Evolutionary conservation across 2,888 invertebrate genomes (phyloP).

Genomic region (Stegana nigrithorax): DNA sequence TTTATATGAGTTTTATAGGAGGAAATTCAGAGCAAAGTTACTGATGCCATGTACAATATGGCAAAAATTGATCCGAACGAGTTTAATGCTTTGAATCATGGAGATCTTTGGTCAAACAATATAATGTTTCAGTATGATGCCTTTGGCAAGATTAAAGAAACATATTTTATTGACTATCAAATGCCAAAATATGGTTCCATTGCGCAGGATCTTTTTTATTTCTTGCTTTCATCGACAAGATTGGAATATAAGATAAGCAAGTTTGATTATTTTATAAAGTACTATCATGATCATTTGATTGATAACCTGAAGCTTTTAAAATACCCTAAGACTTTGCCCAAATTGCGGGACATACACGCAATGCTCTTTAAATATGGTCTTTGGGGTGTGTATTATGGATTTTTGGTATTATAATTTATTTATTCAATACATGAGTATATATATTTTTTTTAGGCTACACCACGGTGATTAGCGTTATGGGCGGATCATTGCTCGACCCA

Average conservation of each 20-base stretch:
- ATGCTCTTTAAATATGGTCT: too few species aligned
- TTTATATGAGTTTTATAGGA: too few species aligned
- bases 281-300: slow-evolving; percentile 53
- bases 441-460: too few species aligned
- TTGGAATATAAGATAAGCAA: slow-evolving; percentile 49
- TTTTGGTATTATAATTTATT: not conserved
- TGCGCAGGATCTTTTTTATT: slow-evolving; percentile 50
- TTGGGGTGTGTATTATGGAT: too few species aligned
- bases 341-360: slow-evolving; percentile 54
- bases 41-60: too few species aligned
- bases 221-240: slow-evolving; percentile 53
- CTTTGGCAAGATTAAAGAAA: slow-evolving; percentile 42
- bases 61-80: too few species aligned
- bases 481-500: slow-evolving; percentile 45
- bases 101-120: slow-evolving; percentile 62
- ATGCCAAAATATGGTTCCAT: slow-evolving; percentile 46
- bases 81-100: slow-evolving; percentile 61
- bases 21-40: too few species aligned
- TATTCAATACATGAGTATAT: not conserved
- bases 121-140: slow-evolving; percentile 57
- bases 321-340: slow-evolving; percentile 49
- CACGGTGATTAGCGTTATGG: too few species aligned
- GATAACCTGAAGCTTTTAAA: slow-evolving; percentile 50
- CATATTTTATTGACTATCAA: slow-evolving; percentile 52
- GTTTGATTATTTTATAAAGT: slow-evolving; percentile 57